Conservation (phyloP, 2,888 invertebrate species). For the Melinaea marsaeus region DNA sequence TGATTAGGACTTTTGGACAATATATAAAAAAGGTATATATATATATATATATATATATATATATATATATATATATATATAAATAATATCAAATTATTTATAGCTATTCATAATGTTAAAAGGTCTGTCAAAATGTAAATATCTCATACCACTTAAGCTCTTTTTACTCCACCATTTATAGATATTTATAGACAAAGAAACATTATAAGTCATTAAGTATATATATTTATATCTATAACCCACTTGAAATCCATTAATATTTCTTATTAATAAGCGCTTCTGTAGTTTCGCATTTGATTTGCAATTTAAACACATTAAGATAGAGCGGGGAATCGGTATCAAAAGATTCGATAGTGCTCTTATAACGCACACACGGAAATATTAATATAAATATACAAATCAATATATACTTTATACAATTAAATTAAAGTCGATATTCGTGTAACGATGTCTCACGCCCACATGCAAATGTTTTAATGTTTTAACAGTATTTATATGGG, state of each 20-base stretch:
- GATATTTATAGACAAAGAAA: conserved; percentile 15
- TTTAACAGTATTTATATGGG: conserved; percentile 4
- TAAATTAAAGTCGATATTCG: not conserved
- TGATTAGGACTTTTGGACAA: no score
- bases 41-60: no score
- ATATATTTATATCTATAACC: conserved; percentile 16
- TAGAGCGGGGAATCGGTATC: conserved; percentile 13
- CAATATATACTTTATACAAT: not conserved
- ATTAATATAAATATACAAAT: not conserved
- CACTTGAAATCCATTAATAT: conserved; percentile 23
- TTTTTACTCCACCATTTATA: not conserved
- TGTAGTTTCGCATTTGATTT: conserved; percentile 20
- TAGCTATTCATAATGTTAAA: no score
- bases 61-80: no score
- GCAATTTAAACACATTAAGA: conserved; percentile 25
- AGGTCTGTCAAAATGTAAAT: no score
- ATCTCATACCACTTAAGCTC: no score
- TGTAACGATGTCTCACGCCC: conserved; percentile 9
- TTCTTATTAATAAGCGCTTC: conserved; percentile 25
- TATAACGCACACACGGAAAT: conserved; percentile 14
- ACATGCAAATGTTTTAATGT: conserved; percentile 11
- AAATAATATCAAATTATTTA: no score
- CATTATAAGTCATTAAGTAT: conserved; percentile 11
- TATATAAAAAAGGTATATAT: no score
- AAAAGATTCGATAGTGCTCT: conserved; percentile 12